Evolutionary conservation across 1,140 invertebrate genomes (phyloP).

Genomic region (Gyrodactylus salaris): DNA sequence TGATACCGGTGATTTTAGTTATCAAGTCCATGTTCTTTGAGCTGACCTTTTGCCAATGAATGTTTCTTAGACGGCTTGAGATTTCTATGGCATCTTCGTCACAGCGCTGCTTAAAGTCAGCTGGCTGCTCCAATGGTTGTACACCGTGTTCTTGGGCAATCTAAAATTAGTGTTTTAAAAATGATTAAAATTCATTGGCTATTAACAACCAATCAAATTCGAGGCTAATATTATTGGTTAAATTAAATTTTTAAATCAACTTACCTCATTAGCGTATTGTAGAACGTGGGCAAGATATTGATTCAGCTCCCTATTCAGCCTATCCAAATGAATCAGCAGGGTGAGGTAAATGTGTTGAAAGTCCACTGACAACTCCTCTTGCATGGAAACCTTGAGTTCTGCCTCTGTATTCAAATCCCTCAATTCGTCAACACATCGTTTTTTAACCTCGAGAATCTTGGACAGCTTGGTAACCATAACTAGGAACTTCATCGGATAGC

Average conservation of each 20-base stretch:
- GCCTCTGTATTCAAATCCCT: slow-evolving; percentile 59
- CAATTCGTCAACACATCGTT: slow-evolving; percentile 38
- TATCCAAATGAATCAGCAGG: slow-evolving; percentile 54
- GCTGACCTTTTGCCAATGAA: background rate
- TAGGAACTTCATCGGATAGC: slow-evolving; percentile 46
- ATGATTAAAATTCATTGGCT: too few relatives aligned
- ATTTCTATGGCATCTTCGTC: slow-evolving; percentile 42
- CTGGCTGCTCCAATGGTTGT: slow-evolving; percentile 49
- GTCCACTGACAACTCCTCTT: slow-evolving; percentile 33
- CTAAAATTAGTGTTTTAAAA: slow-evolving; percentile 15
- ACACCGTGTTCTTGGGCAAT: slow-evolving; percentile 50
- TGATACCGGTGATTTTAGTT: background rate
- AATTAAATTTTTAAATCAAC: slow-evolving; percentile 6
- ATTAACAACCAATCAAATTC: slow-evolving; percentile 5
- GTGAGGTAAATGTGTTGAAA: slow-evolving; percentile 56
- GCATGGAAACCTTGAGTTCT: background rate
- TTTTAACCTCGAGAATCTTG: slow-evolving; percentile 48
- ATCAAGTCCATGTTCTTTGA: slow-evolving; percentile 1
- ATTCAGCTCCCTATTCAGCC: slow-evolving; percentile 52
- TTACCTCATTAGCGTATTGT: slow-evolving; percentile 37
- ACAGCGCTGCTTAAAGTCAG: slow-evolving; percentile 47
- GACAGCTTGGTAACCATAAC: slow-evolving; percentile 40
- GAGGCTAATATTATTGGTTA: slow-evolving; percentile 1
- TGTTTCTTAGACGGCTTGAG: slow-evolving; percentile 4
- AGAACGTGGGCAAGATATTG: slow-evolving; percentile 49